Percentiles rank a stretch among this genome's conserved stretches.
These are phyloP conservation scores for Bombycilla garrulus DNA, from an alignment of 2,113 vertebrate species.

Conservation along the genomic window DNA sequence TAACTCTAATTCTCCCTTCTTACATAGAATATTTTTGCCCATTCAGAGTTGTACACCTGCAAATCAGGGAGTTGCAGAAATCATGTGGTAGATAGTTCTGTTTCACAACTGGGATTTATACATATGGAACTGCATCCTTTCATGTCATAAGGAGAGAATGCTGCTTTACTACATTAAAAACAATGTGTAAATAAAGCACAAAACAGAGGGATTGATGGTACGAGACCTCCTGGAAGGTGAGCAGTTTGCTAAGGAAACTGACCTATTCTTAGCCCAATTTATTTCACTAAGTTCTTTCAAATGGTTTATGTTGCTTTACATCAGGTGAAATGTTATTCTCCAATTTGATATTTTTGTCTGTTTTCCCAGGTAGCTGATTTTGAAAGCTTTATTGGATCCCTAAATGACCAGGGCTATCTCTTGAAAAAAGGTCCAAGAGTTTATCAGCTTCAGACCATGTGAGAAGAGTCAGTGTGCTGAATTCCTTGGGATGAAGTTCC, in stretches of 20 bases:
- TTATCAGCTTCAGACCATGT: slow-evolving; percentile 93
- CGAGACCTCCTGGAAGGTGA: neutral
- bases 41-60: neutral
- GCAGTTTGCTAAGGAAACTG: neutral
- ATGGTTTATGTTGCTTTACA: neutral
- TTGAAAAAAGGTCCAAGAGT: slow-evolving; percentile 89
- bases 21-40: neutral
- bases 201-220: neutral
- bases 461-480: slow-evolving; percentile 12
- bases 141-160: neutral
- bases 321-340: neutral
- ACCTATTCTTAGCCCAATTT: neutral
- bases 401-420: slow-evolving; percentile 96
- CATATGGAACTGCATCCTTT: neutral
- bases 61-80: neutral
- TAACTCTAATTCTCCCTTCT: neutral
- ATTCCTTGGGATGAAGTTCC: accelerated
- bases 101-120: neutral
- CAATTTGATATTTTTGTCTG: neutral
- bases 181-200: neutral
- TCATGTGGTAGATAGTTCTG: neutral
- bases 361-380: slow-evolving; percentile 87
- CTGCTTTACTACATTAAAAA: neutral
- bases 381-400: slow-evolving; percentile 88
- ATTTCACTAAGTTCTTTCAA: neutral